These are phyloP conservation scores for Hydrochoerus hydrochaeris DNA, from an alignment of 2,113 vertebrate species.

Conservation along the genomic window DNA sequence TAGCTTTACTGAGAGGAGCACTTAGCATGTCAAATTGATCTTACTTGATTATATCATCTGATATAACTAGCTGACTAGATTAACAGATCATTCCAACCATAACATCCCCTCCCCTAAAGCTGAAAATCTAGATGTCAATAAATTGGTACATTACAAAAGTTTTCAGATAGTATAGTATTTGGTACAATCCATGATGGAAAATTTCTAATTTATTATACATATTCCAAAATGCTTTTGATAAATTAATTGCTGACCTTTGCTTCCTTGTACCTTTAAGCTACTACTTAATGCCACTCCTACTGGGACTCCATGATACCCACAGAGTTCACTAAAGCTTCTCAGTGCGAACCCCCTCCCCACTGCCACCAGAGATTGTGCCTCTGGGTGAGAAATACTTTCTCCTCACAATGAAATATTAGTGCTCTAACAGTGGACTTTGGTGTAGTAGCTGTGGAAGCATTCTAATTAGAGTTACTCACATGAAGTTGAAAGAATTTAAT, in stretches of 20 bases:
- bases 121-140: background rate
- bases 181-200: background rate
- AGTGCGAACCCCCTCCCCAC: background rate
- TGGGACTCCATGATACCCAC: background rate
- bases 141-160: background rate
- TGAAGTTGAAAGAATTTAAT: background rate
- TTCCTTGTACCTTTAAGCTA: background rate
- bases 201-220: background rate
- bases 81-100: background rate
- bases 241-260: background rate
- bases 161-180: background rate
- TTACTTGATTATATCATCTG: background rate
- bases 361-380: background rate
- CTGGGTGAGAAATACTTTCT: background rate
- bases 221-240: background rate
- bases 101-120: background rate
- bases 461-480: background rate
- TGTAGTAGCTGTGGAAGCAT: background rate
- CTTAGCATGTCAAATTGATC: background rate
- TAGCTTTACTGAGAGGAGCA: background rate
- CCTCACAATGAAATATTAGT: background rate
- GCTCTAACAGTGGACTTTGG: background rate
- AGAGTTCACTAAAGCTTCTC: background rate
- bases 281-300: background rate
- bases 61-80: background rate